Conservation (phyloP, 2,113 vertebrate species). For the Oplegnathus fasciatus region DNA sequence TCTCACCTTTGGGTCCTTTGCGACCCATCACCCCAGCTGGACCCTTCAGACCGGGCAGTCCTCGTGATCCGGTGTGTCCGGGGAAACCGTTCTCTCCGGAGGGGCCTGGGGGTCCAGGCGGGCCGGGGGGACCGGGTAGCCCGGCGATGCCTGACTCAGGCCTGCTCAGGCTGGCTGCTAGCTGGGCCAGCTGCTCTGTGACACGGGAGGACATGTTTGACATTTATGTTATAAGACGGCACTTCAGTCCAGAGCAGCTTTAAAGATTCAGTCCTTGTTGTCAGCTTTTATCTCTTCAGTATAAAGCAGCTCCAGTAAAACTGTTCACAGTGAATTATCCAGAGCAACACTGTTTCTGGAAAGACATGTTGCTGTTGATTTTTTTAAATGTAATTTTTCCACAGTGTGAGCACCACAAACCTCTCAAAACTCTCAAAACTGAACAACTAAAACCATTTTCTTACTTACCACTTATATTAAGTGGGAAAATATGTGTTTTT, state of each 20-base stretch:
- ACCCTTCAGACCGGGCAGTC: constrained; percentile 95
- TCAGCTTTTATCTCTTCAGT: neutral
- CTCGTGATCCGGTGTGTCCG: constrained; percentile 91
- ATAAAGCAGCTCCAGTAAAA: too few species aligned
- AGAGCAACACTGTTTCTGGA: too few species aligned
- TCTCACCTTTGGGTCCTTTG: constrained; percentile 94
- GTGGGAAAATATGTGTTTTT: neutral
- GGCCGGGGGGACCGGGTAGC: constrained; percentile 87
- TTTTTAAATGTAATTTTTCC: neutral
- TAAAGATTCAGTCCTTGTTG: neutral
- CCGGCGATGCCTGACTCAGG: constrained; percentile 91
- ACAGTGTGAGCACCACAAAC: too few species aligned
- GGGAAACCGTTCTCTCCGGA: constrained; percentile 93
- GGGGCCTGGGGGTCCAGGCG: constrained; percentile 87
- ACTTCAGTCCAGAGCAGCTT: neutral
- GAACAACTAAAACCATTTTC: too few species aligned
- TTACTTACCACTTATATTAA: too few species aligned
- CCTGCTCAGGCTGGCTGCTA: constrained; percentile 93
- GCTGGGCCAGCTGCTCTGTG: constrained; percentile 94
- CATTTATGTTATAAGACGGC: neutral
- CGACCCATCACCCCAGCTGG: constrained; percentile 90
- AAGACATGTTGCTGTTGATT: too few species aligned
- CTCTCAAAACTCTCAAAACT: too few species aligned
- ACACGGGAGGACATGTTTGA: constrained; percentile 18
- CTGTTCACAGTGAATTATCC: too few species aligned